Base-by-base conservation (phyloP, 2,113 vertebrate genomes). In the Oncorhynchus clarkii region DNA sequence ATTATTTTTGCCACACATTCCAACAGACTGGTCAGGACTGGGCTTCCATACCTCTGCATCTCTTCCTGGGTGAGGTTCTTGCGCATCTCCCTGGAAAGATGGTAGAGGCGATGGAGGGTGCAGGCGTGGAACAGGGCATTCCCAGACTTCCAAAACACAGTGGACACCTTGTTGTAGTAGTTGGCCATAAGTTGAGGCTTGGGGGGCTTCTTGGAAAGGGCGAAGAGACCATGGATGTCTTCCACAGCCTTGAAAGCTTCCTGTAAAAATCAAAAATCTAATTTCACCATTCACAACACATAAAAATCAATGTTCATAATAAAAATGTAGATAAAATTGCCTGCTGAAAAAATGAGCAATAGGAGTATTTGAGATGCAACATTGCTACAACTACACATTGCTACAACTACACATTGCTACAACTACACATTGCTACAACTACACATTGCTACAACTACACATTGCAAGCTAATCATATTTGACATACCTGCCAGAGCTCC, bases 211-310 rank as follows among this genome's bases (percentile, higher is more conserved):
- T 99, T 99, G 49, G 98, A 99, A 82, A 99, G 93, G 5, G 96
- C 96, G 77, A 99, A 99, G 0, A 99, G 88, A 1, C 98, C 98
- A 39, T 99, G 98, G 91, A 99, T 99, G 90, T 99, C 98, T 86
- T 99, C 98, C 64, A 99, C 97, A 75, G 98, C 98, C 94, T 99
- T 99, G 84, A 99, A 99, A 29, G 98, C 98, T 96, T 99, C 98
- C 97, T 99, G 85, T 78, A 89, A 75, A 29, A 22, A 65, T 29
- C 48, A 66, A 84, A 5, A 71, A 80, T 82, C 39, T 2, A 45
- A 45, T 45, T 45, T 9, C 39, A 45, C 39, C 39, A 12, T 45
- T 45, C 39, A 45, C 3, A 45, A 45, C 39, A 45, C 39, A 45
- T 45, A 45, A 11, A 45, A 45, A 54, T 54, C 12, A 54, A 18